phyloP scores from a whole-genome alignment of 2,888 invertebrate species.

The Drosophila quinaria region DNA sequence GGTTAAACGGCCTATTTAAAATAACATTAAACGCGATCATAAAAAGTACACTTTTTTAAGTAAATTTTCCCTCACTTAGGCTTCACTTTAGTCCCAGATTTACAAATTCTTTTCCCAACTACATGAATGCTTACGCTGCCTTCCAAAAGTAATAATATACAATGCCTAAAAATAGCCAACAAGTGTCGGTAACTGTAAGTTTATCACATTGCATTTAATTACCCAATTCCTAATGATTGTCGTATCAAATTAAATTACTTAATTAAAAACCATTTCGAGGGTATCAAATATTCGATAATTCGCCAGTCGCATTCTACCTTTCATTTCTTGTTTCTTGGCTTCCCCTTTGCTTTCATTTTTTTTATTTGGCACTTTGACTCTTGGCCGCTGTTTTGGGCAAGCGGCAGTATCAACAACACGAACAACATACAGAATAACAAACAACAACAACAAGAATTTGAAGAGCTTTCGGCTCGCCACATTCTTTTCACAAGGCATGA shows the following conservation, averaged over 20 bases:
- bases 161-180: neutral
- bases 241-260: neutral
- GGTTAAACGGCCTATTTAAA: slow-evolving; percentile 14
- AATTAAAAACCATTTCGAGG: slow-evolving; percentile 14
- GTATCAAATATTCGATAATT: slow-evolving; percentile 21
- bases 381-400: slow-evolving; percentile 45
- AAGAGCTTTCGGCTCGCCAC: slow-evolving; percentile 51
- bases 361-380: slow-evolving; percentile 54
- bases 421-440: slow-evolving; percentile 1
- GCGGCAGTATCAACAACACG: slow-evolving; percentile 19
- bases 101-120: neutral
- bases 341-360: slow-evolving; percentile 28
- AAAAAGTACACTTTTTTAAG: neutral
- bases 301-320: slow-evolving; percentile 24
- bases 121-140: neutral
- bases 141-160: neutral
- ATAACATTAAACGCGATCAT: slow-evolving; percentile 8
- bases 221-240: neutral
- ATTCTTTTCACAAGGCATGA: slow-evolving; percentile 57
- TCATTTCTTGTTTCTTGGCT: slow-evolving; percentile 32
- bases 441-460: slow-evolving; percentile 19
- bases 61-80: neutral
- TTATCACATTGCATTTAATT: neutral
- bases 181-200: neutral
- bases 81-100: neutral